Evolutionary conservation across 2,888 invertebrate species (phyloP), one percentile per base, ranked within the genome.

Genomic region (Zeuzera pyrina): DNA sequence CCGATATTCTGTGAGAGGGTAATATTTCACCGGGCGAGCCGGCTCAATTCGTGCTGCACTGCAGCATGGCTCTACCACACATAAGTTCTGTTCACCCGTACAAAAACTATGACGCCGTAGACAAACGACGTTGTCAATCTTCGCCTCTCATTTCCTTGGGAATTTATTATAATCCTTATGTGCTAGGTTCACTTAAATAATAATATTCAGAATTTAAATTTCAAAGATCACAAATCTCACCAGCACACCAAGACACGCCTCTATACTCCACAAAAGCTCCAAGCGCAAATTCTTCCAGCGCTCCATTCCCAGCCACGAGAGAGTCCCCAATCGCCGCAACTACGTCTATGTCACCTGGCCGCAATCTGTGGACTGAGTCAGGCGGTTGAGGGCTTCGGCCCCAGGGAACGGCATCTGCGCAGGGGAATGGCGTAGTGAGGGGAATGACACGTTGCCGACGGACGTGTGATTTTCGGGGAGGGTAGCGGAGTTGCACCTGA

Each of bases 221-320:
- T n/a, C n/a, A n/a, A n/a, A n/a, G n/a, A n/a, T n/a, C n/a, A n/a
- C n/a, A n/a, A n/a, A n/a, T n/a, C n/a, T n/a, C 45, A 88, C 89
- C 89, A 47, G 87, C 87, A 61, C 89, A 90, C 90, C 91, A 91
- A 7, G 91, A 91, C 1, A 91, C 88, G 1, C 91, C 91, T 30
- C 91, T 70, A 41, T 91, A 88, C 57, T 91, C 91, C 39, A 91
- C 88, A 49, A 91, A 87, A 0, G 91, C 89, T 2, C 91, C 91
- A 2, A 91, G 65, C 1, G 91, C 90, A 52, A 84, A 91, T 57
- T 90, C 89, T 42, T 91, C 91, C 43, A 91, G 60, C 0, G 91
- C 91, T 1, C 91, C 91, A 45, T 88, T 91, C 19, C 88, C 91
- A 1, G 91, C 91, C 1, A 91, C 87, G 42, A 91, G 58, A 1